Evolutionary conservation across 2,888 invertebrate species (phyloP), one percentile per base, ranked within the genome.

Genomic region (Ormyrus thymus): DNA sequence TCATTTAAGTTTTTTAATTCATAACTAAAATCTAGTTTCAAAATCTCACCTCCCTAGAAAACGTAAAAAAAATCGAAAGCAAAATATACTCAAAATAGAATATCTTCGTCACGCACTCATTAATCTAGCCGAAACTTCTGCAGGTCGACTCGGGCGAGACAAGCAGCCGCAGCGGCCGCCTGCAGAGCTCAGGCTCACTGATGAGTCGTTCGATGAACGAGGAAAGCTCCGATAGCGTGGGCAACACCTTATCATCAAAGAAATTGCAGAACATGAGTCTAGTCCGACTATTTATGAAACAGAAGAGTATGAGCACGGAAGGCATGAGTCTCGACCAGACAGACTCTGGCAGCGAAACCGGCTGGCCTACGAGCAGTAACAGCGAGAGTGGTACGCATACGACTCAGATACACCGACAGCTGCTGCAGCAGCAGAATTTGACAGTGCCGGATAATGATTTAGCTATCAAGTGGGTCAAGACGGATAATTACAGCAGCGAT

Each of bases 211-310:
- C 89, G 51, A 84, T 86, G 64, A 89, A 87, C 65, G 89, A 89
- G 76, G 88, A 88, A 53, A 88, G 87, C 82, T 86, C 89, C 0
- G 88, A 87, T n/a, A 89, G 87, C 69, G 85, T 83, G 1, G 87
- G 86, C 3, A 87, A 88, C 64, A 82, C 85, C 7, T 83, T 83
- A n/a, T 75, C 84, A n/a, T 79, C 83, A 11, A 75, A 84, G 62
- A 90, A 93, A 84, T 93, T 95, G 82, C 94, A 94, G 86, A 93
- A 95, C 83, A 94, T 97, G 89, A 97, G 95, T 90, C 92, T 97
- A 86, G 95, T 97, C 61, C 95, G 95, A 90, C 91, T 97, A 83
- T 97, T 97, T 87, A 97, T 97, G 92, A 96, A 97, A 89, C 97
- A 97, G 88, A 96, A 96, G 89, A 96, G 96, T 88, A 93, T 93